Base-by-base conservation (phyloP, 2,797 vertebrate genomes). In the Prionace glauca region DNA sequence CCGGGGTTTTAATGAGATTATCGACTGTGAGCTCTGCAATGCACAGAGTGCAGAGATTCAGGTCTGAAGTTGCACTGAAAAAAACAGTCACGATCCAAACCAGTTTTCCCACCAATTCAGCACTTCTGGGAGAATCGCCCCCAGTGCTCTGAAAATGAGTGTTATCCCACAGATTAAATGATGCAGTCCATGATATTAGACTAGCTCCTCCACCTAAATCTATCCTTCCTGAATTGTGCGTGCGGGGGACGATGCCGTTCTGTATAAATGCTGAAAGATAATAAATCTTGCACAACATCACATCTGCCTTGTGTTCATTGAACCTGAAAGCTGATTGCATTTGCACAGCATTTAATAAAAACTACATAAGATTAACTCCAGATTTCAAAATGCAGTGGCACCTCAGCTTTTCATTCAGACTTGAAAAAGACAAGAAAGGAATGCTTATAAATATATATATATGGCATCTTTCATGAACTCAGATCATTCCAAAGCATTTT, bases 301-400 rank as follows among this genome's bases (percentile, higher is more conserved):
- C 18, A 72, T 56, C 93, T 95, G 93, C 5, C 71, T 77, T 72
- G 1, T 50, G 26, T 69, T 77, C 69, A 74, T 1, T 72, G 93
- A 95, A 74, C 71, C 26, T 32, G 45, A 20, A 95, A 95, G 41
- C 69, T 60, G 67, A 94, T 14, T 94, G 71, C 26, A 95, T 95
- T 95, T 95, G 71, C 41, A 50, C 24, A 74, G 45, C 93, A 20
- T 72, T 56, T 95, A 56, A 95, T 95, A 95, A 77, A 56, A 77
- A 56, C 71, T 77, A 45, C n/a, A 74, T 16, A 74, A 77, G 26
- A 74, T 74, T 50, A 32, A 56, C 11, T 71, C 7, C 5, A 56
- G 29, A 72, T 74, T 50, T 50, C 71, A 29, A 74, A 95, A 74
- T 32, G 45, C 10, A 10, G 93, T 24, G 29, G 45, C 1, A 94